Base-by-base conservation (phyloP, 1,140 invertebrate genomes). In the Diachasmimorpha longicaudata region DNA sequence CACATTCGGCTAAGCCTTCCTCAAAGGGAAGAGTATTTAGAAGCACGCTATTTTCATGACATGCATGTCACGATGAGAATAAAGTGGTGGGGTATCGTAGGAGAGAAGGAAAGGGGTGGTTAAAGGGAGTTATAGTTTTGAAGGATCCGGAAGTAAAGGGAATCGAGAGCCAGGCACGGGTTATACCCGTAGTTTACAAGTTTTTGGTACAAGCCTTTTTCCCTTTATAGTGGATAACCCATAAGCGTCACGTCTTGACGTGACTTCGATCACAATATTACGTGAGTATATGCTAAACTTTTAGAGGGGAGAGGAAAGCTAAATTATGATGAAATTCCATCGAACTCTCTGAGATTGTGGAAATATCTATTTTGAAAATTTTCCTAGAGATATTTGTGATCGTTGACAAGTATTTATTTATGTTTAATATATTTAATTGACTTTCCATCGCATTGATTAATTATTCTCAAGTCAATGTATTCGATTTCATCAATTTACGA, bases 81-180 rank as follows among this genome's bases (percentile, higher is more conserved):
- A 58, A 21, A n/a, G 52, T 58, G 8, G 1, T n/a, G 52, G 52
- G 16, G 52, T 19, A 58, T 19, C 9, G 52, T 3, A 10, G 8
- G 21, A 16, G 8, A 16, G 8, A 16, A 21, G 52, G n/a, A 16
- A 3, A 58, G 52, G 31, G 31, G 6, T 31, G 31, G 31, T 31
- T 31, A 31, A 21, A 58, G 52, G 52, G 19, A 58, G 52, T 19
- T 78, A 66, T 63, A 86, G 79, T 86, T 87, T 85, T 82, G 79
- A 86, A 83, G 77, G 83, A 86, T 82, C 81, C 79, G 83, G 83
- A 83, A 85, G 79, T 76, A 81, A 82, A 31, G 79, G 76, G 83
- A 86, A 80, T 83, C 77, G 80, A 80, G 82, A 84, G 77, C 80
- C 83, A 87, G 82, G 83, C 72, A 84, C 82, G 48, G 81, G 74